A percentile compares a stretch with the other conserved stretches of the same genome.
phyloP scores from a whole-genome alignment of 53 echinoderm and acorn worm genomes.

The Holothuria leucospilota region DNA sequence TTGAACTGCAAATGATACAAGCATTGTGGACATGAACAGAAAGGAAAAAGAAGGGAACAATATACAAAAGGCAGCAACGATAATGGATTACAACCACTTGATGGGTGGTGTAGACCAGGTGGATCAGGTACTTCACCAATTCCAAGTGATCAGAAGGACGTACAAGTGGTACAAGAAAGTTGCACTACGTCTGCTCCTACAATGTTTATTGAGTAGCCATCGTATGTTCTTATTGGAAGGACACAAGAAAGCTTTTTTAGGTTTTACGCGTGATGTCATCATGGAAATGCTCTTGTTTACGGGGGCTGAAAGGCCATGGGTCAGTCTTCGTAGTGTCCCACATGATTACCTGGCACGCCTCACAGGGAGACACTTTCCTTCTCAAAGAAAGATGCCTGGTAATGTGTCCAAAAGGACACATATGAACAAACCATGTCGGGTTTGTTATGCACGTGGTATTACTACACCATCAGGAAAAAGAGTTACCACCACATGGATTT shows the following conservation, averaged over 20 bases:
- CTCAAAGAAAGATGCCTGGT: conserved; percentile 6
- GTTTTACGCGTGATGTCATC: neutral
- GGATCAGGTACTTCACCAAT: conserved; percentile 12
- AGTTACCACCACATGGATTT: neutral
- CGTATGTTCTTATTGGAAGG: neutral
- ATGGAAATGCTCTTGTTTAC: neutral
- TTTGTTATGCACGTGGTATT: neutral
- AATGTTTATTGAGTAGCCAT: conserved; percentile 4
- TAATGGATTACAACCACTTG: neutral
- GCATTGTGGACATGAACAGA: no score
- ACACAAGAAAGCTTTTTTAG: neutral
- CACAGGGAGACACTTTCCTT: neutral
- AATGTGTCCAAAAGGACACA: neutral
- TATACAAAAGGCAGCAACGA: neutral
- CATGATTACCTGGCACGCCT: conserved; percentile 4
- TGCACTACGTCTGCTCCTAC: neutral
- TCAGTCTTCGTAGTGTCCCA: neutral
- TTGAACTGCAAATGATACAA: neutral
- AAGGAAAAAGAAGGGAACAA: neutral
- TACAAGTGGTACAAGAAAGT: conserved; percentile 34
- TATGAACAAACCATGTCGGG: conserved; percentile 1
- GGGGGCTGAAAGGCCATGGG: neutral
- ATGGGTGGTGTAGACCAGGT: neutral
- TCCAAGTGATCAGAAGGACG: neutral
- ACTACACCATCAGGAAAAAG: neutral